These are phyloP conservation scores for Bambusicola thoracicus DNA, from an alignment of 2,113 vertebrate genomes.

Conservation along the genomic window DNA sequence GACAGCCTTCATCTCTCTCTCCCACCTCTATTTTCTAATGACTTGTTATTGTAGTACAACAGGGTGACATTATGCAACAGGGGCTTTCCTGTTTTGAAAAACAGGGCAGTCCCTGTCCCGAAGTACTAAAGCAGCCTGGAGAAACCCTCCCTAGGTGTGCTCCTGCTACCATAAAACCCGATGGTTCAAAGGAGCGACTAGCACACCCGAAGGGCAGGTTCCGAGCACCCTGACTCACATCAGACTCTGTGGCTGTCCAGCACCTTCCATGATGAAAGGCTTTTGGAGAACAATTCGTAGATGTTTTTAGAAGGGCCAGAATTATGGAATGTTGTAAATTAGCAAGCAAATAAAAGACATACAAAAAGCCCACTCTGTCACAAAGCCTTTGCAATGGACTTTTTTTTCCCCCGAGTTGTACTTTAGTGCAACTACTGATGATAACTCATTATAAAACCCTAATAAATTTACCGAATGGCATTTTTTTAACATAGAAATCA, in stretches of 20 bases:
- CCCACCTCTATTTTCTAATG: background rate
- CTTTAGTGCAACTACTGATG: conserved; percentile 24
- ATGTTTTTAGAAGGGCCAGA: background rate
- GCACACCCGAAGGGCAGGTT: background rate
- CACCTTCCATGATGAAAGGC: background rate
- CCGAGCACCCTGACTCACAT: background rate
- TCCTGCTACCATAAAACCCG: background rate
- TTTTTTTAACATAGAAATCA: background rate
- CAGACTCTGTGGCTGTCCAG: background rate
- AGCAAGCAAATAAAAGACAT: background rate
- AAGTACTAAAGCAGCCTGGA: background rate
- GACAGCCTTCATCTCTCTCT: background rate
- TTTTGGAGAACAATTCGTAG: background rate
- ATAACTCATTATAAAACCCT: conserved; percentile 40
- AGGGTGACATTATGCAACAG: background rate
- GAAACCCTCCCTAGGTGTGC: background rate
- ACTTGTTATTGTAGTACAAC: background rate
- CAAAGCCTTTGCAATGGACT: background rate
- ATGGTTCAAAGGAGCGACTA: background rate
- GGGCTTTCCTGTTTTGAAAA: conserved; percentile 28
- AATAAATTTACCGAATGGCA: conserved; percentile 53
- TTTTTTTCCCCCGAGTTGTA: background rate
- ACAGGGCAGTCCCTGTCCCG: background rate
- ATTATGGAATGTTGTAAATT: conserved; percentile 13
- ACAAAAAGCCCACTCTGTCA: background rate